Evolutionary conservation across 2,113 vertebrate species (phyloP).

Genomic region (Thalassoma bifasciatum): DNA sequence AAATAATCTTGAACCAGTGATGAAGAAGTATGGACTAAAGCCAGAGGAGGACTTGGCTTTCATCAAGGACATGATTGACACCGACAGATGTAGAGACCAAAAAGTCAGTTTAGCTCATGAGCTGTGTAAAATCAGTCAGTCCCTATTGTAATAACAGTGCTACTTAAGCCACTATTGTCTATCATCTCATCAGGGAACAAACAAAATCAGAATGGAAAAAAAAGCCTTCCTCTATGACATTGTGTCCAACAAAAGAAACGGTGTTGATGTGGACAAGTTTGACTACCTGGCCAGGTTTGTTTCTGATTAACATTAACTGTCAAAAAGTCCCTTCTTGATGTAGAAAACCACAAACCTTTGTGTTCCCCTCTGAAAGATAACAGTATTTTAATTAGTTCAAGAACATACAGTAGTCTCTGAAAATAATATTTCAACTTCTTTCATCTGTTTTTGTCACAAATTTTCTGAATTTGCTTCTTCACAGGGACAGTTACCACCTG

Average conservation of each 20-base stretch:
- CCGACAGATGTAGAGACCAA: slow-evolving; percentile 16
- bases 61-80: slow-evolving; percentile 91
- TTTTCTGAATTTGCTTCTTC: neutral
- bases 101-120: neutral
- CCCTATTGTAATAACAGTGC: neutral
- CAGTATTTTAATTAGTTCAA: neutral
- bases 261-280: slow-evolving; percentile 98
- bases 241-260: slow-evolving; percentile 93
- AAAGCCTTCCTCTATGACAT: slow-evolving; percentile 97
- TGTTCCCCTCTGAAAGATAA: too few species aligned
- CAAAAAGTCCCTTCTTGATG: neutral
- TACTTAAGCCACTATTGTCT: neutral
- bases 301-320: neutral
- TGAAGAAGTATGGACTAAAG: slow-evolving; percentile 85
- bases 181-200: slow-evolving; percentile 84
- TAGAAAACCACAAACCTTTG: neutral
- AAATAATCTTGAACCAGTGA: slow-evolving; percentile 83
- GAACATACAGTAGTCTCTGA: neutral
- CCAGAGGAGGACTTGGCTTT: slow-evolving; percentile 88
- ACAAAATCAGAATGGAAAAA: slow-evolving; percentile 82
- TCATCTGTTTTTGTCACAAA: neutral
- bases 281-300: slow-evolving; percentile 96
- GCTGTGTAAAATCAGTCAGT: too few species aligned
- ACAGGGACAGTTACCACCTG: slow-evolving; percentile 94
- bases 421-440: neutral